Base-by-base conservation (phyloP, 2,888 invertebrate genomes). In the Euphydryas editha region DNA sequence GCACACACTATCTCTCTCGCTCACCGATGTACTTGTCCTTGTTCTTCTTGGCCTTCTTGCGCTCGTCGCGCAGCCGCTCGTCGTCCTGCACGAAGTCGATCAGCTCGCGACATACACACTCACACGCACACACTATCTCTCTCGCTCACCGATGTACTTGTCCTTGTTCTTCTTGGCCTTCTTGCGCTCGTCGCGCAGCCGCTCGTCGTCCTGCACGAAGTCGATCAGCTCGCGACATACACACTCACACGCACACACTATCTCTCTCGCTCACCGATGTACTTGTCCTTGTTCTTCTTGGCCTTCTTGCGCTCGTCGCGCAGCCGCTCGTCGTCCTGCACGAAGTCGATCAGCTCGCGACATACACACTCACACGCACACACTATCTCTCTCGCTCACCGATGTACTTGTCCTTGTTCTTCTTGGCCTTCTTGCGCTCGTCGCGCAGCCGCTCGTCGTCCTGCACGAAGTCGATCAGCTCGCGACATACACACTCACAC, bases 121-220 rank as follows among this genome's bases (percentile, higher is more conserved):
- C 24, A 6, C 24, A 24, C 24, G 24, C 24, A 24, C 2, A 2
- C 24, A 24, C 24, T 37, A n/a, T n/a, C n/a, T n/a, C n/a, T n/a
- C n/a, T n/a, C n/a, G n/a, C 90, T 95, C 87, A 79, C 97, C 97
- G 67, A 98, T 96, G 86, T 98, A 99, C 93, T 99, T 99, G 90
- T 99, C 99, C 89, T 98, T 98, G 85, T 99, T 99, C 85, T 99
- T 99, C 93, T 99, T 99, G 0, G 99, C 99, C 82, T 99, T 99
- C 87, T 99, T 99, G 73, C 99, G 94, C 89, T 99, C 99, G 46
- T 99, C 99, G 62, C 99, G 90, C 55, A 99, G 92, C 77, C 97
- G 96, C 78, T 99, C 99, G 84, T 99, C 99, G 86, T 99, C 99
- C 86, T 99, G 99, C 75, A 99, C 97, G 86, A 99, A 98, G 86